Base-by-base conservation (phyloP, 92 coral and sea anemone species). In the Epizoanthus rinbou region DNA sequence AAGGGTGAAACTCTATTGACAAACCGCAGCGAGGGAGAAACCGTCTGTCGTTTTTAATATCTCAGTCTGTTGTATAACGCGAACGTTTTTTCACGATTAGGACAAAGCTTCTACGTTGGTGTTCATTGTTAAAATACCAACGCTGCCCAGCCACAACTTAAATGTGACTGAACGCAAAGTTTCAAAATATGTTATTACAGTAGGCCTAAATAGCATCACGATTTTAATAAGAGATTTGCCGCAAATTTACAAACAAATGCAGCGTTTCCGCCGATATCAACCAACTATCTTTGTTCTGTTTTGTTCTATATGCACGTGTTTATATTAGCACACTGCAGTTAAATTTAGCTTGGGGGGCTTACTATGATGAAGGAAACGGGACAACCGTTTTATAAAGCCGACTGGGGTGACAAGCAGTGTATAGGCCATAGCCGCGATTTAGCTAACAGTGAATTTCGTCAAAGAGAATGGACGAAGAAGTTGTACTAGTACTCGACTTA, bases 301-400 rank as follows among this genome's bases (percentile, higher is more conserved):
- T 33, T 41, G 7, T 23, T 24, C 9, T 19, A 22, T 78, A 23
- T 19, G 43, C 64, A 17, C 82, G 24, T 78, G 66, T 78, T 78
- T 62, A 45, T 43, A 78, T 19, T 50, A 37, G 3, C 24, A 56
- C 19, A 41, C 9, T 43, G 57, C 59, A 60, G 82, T 78, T 78
- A 78, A 60, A 78, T 60, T 78, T 78, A 62, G 82, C 82, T 78
- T 22, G 70, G 43, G 71, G 71, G 71, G 59, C 25, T 67, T 78
- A 16, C 41, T 18, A 11, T 60, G 57, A 33, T 59, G 35, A 59
- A 17, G 39, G 69, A 41, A 24, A 21, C 21, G 52, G 71, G 54
- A 16, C 23, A 43, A 39, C 31, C 1, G 39, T 35, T 78, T 33
- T 37, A 54, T 24, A 25, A 74, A 56, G 64, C 64, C 65, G 64